Evolutionary conservation across 1,140 invertebrate species (phyloP).

Genomic region (Whitmania pigra): DNA sequence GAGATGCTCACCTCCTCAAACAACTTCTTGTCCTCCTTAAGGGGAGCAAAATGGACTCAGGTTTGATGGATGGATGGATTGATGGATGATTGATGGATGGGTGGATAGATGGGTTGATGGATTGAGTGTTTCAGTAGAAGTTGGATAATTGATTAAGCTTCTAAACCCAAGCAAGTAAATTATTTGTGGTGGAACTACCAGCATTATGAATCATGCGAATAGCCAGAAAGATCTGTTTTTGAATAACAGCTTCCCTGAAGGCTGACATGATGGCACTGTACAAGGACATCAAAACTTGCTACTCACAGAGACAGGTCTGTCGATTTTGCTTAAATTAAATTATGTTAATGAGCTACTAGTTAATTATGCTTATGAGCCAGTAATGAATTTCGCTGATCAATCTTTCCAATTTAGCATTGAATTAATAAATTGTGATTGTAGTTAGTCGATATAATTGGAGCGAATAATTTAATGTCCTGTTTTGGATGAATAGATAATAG

Average conservation of each 20-base stretch:
- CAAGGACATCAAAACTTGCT: not conserved
- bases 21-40: slow-evolving; percentile 46
- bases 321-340: too few species aligned
- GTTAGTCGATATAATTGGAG: too few species aligned
- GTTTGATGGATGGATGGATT: slow-evolving; percentile 18
- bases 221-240: slow-evolving; percentile 21
- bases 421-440: too few species aligned
- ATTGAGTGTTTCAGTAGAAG: slow-evolving; percentile 26
- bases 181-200: not conserved
- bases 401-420: too few species aligned
- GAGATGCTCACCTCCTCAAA: slow-evolving; percentile 72
- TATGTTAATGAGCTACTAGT: too few species aligned
- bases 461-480: too few species aligned
- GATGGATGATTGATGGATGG: not conserved
- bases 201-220: not conserved
- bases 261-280: slow-evolving; percentile 62
- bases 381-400: too few species aligned
- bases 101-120: not conserved
- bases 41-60: slow-evolving; percentile 35
- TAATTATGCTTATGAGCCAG: too few species aligned
- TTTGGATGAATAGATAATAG: too few species aligned
- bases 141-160: slow-evolving; percentile 24
- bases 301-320: too few species aligned
- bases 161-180: not conserved
- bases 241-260: slow-evolving; percentile 62